Evolutionary conservation across 2,113 vertebrate species (phyloP), one percentile per base, ranked within the genome.

Genomic region (Stegastes partitus): DNA sequence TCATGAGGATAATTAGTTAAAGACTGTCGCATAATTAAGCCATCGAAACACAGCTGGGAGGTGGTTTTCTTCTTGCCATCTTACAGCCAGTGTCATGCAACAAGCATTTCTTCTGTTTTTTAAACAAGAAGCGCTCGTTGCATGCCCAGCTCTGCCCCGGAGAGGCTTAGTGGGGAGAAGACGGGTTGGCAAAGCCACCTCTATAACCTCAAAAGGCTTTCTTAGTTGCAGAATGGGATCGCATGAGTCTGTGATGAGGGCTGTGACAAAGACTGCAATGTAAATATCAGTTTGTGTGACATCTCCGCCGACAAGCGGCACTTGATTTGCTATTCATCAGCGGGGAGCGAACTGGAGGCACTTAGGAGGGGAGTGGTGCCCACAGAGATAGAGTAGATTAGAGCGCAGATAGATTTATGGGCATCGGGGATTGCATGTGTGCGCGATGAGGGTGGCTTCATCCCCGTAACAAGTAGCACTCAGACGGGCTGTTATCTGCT

Each of bases 391-490:
- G 47, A 72, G 64, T 2, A 86, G 90, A 89, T 89, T 44, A 70
- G 51, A 55, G 44, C 6, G 45, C 23, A 65, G 85, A 89, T 88
- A 82, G 85, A 67, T 81, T 76, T 76, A 67, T 87, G 62, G 68
- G 22, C 67, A 64, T 11, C 7, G 57, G 65, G 83, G 77, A 90
- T 90, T 72, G 90, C 90, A 93, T 93, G 93, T 88, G 90, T 88
- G 77, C 12, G 55, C 16, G 50, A 94, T 94, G 93, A 89, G 93
- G 94, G 94, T 61, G 79, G 81, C 84, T 93, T 94, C 89, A 91
- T 87, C 69, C 69, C 59, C 64, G 75, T 59, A 93, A 94, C 92
- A 95, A 93, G 88, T 89, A 86, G 83, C 91, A 93, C 91, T 94
- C 91, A 93, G 92, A 89, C 86, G 2, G 66, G 70, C 69, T 67